Evolutionary conservation across 2,888 invertebrate species (phyloP), one percentile per base, ranked within the genome.

Genomic region (Andrena bucephala): DNA sequence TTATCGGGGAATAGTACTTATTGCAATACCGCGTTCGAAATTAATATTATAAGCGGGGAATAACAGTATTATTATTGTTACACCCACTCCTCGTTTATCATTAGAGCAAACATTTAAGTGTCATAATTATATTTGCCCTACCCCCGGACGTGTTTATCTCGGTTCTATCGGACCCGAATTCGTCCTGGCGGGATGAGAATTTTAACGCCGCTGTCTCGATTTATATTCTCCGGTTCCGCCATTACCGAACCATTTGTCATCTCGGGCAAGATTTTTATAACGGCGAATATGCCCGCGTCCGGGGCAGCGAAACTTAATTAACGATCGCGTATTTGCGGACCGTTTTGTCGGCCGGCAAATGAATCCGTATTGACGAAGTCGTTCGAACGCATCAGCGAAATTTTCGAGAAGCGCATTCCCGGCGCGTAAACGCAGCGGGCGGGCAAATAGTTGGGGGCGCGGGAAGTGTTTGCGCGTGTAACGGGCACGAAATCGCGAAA

Each of bases 321-420:
- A 85, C 73, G 76, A 74, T 60, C 54, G 59, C 52, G 31, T 73
- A 59, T 69, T 79, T 69, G 50, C 66, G 31, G 1, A 66, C 42
- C 54, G 31, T 65, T 69, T 69, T 31, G 57, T 42, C 65, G 42
- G 29, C 20, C 33, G 24, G 36, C 72, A 57, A 73, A 73, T 66
- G 65, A 70, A 70, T 70, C 29, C 62, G 42, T 77, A 77, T 74
- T 67, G 83, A 81, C 77, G 27, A 57, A 67, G 27, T 71, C 67
- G 65, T 74, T 52, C 66, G 60, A 27, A 70, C 50, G 67, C 73
- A 74, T 83, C 71, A 81, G 57, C 52, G 62, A 77, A 16, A 81
- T 81, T 81, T 77, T 77, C 81, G 63, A 52, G 70, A 74, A 42
- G 77, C 81, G 77, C 81, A 81, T 74, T 83, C 74, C 33, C 67